Conservation (phyloP, 1,140 invertebrate species). For the Drosophila persimilis region DNA sequence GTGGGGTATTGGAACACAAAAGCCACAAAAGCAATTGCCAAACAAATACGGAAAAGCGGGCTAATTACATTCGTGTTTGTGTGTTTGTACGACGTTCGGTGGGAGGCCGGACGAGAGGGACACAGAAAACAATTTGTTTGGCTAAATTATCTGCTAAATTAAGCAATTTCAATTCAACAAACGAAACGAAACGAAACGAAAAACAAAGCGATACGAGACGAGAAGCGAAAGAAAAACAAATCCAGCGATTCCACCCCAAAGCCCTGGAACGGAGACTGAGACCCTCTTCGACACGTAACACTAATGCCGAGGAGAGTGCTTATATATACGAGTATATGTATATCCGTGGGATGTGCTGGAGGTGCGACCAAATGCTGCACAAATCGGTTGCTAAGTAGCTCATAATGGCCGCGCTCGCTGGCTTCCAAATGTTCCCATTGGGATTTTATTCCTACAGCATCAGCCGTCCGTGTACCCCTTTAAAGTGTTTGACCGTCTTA, state of each 20-base stretch:
- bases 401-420: conserved; percentile 47
- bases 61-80: conserved; percentile 49
- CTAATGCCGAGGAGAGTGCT: conserved; percentile 24
- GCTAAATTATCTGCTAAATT: conserved; percentile 61
- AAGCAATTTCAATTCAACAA: conserved; percentile 63
- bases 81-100: neutral
- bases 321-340: neutral
- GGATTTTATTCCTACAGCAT: conserved; percentile 11
- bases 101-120: too few relatives aligned
- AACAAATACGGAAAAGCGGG: conserved; percentile 49
- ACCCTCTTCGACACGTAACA: conserved; percentile 11
- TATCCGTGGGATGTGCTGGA: conserved; percentile 7
- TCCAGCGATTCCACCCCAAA: conserved; percentile 7
- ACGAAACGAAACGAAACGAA: conserved; percentile 20
- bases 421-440: conserved; percentile 37
- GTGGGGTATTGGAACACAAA: conserved; percentile 31
- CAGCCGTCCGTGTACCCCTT: neutral
- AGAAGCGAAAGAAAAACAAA: conserved; percentile 6
- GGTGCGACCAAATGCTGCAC: conserved; percentile 42
- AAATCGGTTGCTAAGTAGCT: conserved; percentile 60
- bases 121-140: conserved; percentile 54
- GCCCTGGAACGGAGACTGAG: conserved; percentile 22
- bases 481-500: conserved; percentile 16
- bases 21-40: conserved; percentile 48
- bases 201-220: conserved; percentile 7